Conservation (phyloP, 1,140 invertebrate species). For the Colletes gigas region DNA sequence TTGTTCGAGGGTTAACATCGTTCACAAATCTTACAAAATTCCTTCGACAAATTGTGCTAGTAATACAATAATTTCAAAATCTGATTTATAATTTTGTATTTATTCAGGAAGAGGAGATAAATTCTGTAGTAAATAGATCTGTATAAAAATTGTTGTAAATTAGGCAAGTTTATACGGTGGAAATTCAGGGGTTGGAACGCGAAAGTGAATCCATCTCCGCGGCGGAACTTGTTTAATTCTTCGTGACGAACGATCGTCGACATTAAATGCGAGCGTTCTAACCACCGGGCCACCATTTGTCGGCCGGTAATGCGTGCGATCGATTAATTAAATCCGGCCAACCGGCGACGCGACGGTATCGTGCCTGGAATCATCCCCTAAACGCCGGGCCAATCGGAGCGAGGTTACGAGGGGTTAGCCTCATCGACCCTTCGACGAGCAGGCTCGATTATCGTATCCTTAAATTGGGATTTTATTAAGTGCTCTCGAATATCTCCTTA, state of each 20-base stretch:
- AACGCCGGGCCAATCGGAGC: constrained; percentile 64
- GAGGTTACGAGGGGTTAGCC: constrained; percentile 46
- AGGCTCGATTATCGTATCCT: constrained; percentile 44
- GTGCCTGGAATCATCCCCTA: constrained; percentile 66
- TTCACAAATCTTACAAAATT: too few relatives aligned
- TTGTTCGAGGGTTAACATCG: too few relatives aligned
- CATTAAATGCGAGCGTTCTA: constrained; percentile 60
- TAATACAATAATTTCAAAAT: too few relatives aligned
- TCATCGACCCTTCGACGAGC: constrained; percentile 23
- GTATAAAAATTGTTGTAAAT: too few relatives aligned
- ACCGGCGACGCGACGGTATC: constrained; percentile 61
- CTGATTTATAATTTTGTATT: too few relatives aligned
- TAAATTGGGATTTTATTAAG: constrained; percentile 44
- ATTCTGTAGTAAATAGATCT: too few relatives aligned
- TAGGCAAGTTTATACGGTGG: not conserved
- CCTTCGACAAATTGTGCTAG: too few relatives aligned
- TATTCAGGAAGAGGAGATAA: too few relatives aligned
- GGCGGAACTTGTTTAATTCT: constrained; percentile 63
- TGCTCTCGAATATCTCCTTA: not conserved
- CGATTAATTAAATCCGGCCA: constrained; percentile 70
- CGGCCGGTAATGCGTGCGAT: constrained; percentile 64
- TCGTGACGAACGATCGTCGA: constrained; percentile 60
- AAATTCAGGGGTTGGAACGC: constrained; percentile 2
- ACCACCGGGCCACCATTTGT: constrained; percentile 64
- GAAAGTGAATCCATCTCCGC: constrained; percentile 17